These are phyloP conservation scores for Theonella swinhoei DNA, from an alignment of 37 sponge, comb jelly and placozoan species.

Conservation along the genomic window DNA sequence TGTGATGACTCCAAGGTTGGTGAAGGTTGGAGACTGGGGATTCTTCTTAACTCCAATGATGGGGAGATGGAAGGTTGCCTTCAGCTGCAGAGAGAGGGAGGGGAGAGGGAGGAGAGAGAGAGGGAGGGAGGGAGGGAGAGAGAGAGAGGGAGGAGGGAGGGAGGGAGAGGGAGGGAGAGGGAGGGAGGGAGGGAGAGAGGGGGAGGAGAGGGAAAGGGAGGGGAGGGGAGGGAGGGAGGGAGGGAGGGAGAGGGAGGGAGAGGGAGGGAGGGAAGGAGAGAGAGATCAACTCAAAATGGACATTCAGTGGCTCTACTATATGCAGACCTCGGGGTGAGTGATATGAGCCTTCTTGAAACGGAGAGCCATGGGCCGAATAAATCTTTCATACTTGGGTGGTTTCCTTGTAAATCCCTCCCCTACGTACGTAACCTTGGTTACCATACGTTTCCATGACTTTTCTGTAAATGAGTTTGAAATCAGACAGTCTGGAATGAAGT, in stretches of 20 bases:
- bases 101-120: neutral
- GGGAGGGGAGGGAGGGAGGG: neutral
- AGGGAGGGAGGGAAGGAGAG: neutral
- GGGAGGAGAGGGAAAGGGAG: neutral
- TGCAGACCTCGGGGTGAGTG: slow-evolving; percentile 92
- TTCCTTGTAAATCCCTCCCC: slow-evolving; percentile 98
- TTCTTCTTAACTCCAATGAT: slow-evolving; percentile 99
- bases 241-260: neutral
- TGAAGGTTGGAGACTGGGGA: slow-evolving; percentile 94
- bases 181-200: neutral
- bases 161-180: neutral
- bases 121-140: neutral
- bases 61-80: slow-evolving; percentile 97
- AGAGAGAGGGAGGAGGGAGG: neutral
- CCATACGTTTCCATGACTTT: slow-evolving; percentile 98
- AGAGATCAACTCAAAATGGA: too few relatives aligned
- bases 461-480: neutral
- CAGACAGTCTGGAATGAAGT: neutral
- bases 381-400: slow-evolving; percentile 98
- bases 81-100: slow-evolving; percentile 57
- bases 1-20: slow-evolving; percentile 98
- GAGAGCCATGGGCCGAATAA: slow-evolving; percentile 98
- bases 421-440: slow-evolving; percentile 96
- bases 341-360: slow-evolving; percentile 99
- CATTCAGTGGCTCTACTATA: neutral